These are phyloP conservation scores for Montifringilla adamsi DNA, from an alignment of 2,113 vertebrate genomes.

Conservation along the genomic window DNA sequence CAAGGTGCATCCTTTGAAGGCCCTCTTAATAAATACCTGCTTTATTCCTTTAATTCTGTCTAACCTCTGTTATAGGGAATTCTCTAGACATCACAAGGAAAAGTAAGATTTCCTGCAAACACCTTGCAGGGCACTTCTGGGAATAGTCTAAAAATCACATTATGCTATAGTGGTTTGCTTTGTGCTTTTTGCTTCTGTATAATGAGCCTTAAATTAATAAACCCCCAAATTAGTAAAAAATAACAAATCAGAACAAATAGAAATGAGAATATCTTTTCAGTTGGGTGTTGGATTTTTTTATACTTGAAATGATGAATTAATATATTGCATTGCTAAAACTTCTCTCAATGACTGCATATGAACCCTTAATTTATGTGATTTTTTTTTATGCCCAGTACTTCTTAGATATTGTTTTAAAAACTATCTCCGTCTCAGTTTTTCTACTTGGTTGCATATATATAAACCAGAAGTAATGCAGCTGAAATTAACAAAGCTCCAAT, in stretches of 20 bases:
- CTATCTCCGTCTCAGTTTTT: not conserved
- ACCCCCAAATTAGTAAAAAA: not conserved
- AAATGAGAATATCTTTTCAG: not conserved
- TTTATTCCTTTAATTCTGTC: not conserved
- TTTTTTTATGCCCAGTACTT: not conserved
- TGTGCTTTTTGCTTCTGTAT: not conserved
- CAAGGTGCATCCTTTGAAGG: not conserved
- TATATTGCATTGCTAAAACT: not conserved
- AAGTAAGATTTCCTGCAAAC: not conserved
- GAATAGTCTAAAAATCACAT: not conserved
- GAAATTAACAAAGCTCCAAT: not conserved
- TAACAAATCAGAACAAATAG: not conserved
- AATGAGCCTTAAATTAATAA: not conserved
- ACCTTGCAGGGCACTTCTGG: not conserved
- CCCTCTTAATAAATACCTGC: not conserved
- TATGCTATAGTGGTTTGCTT: not conserved
- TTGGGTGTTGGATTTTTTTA: not conserved
- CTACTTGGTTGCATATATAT: not conserved
- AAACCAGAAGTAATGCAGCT: not conserved
- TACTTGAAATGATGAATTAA: not conserved
- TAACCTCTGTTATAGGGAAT: not conserved
- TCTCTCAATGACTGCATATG: not conserved
- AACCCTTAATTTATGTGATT: not conserved
- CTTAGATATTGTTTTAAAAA: not conserved
- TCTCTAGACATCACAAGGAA: not conserved